A percentile compares a stretch with the other conserved stretches of the same genome.
phyloP scores from a whole-genome alignment of 2,113 vertebrate genomes.

The Sakesphorus luctuosus region DNA sequence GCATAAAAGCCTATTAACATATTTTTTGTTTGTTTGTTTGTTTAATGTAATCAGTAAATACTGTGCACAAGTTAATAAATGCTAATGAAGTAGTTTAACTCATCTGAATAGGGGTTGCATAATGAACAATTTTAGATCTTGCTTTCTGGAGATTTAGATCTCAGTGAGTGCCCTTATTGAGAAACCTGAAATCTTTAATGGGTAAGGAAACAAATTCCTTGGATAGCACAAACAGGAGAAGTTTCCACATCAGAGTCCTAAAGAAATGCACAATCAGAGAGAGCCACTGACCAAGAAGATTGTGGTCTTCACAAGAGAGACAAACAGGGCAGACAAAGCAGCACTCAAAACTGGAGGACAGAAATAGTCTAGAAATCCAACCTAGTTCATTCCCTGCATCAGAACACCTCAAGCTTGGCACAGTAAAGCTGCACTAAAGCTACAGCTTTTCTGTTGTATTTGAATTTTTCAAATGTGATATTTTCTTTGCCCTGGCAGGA shows the following conservation, averaged over 20 bases:
- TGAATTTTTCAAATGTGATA: neutral
- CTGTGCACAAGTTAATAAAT: neutral
- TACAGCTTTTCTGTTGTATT: neutral
- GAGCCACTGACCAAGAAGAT: neutral
- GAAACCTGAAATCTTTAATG: neutral
- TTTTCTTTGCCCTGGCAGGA: neutral
- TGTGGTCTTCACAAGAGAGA: neutral
- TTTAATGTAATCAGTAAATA: neutral
- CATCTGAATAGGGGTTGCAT: neutral
- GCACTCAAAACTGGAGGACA: neutral
- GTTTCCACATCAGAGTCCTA: neutral
- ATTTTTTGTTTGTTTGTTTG: neutral
- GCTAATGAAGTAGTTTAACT: neutral
- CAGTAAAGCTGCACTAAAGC: neutral
- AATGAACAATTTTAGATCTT: neutral
- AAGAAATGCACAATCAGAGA: neutral
- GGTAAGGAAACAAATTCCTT: neutral
- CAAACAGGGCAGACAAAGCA: neutral
- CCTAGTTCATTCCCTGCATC: neutral
- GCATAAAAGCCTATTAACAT: neutral
- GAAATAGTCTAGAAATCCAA: neutral
- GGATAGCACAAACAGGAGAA: neutral
- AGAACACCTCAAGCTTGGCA: neutral
- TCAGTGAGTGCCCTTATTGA: neutral
- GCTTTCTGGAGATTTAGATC: neutral